Conservation (phyloP, 2,113 vertebrate species). For the Aplodontia rufa region DNA sequence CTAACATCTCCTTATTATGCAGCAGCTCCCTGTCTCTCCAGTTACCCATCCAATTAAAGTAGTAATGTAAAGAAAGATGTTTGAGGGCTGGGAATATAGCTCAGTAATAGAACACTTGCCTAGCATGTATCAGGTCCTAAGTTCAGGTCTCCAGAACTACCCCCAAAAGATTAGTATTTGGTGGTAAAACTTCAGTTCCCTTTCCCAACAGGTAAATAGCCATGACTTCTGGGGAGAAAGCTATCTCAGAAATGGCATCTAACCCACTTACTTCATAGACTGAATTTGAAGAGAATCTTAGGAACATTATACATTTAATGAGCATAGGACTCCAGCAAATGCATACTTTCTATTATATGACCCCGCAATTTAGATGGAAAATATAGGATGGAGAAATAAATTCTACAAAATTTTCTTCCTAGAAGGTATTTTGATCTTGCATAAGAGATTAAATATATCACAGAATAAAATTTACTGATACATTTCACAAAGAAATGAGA, state of each 20-base stretch:
- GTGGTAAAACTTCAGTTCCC: slow-evolving; percentile 41
- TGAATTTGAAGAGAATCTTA: slow-evolving; percentile 8
- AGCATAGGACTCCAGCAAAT: slow-evolving; percentile 15
- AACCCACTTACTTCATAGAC: neutral
- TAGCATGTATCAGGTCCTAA: neutral
- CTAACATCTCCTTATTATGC: slow-evolving; percentile 7
- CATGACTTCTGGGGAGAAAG: neutral
- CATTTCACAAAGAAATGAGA: neutral
- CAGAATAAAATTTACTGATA: slow-evolving; percentile 33
- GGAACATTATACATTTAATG: neutral
- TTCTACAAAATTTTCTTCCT: slow-evolving; percentile 23
- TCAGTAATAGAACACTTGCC: neutral
- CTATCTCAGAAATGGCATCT: neutral
- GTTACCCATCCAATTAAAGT: neutral
- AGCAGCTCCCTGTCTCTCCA: neutral
- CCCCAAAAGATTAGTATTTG: neutral
- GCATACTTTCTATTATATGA: neutral
- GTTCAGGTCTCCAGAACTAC: neutral
- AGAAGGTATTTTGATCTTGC: neutral
- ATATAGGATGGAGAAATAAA: slow-evolving; percentile 16
- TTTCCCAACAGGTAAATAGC: slow-evolving; percentile 45
- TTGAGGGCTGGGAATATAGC: neutral
- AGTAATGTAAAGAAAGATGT: neutral
- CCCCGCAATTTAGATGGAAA: slow-evolving; percentile 39
- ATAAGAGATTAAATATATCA: neutral